Conservation (phyloP, 2,113 vertebrate species). For the Bujurquina vittata region DNA sequence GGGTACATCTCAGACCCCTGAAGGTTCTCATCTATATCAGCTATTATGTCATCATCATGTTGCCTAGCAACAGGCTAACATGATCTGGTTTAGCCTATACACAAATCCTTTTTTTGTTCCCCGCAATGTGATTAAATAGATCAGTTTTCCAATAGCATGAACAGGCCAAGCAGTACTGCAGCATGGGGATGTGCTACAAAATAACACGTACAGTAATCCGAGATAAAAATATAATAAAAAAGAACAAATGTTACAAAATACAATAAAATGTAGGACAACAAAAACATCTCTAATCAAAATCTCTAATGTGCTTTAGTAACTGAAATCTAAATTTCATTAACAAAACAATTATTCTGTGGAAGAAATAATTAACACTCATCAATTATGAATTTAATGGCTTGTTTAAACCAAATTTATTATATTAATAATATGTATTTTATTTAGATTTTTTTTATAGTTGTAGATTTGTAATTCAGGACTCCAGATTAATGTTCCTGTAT, state of each 20-base stretch:
- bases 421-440: too few relatives aligned
- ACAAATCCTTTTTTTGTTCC: not conserved
- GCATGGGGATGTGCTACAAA: not conserved
- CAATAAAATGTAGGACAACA: not conserved
- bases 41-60: too few relatives aligned
- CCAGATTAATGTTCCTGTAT: not conserved
- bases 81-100: not conserved
- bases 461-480: too few relatives aligned
- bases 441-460: too few relatives aligned
- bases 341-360: too few relatives aligned
- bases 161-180: not conserved
- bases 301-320: not conserved
- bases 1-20: not conserved
- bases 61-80: not conserved
- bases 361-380: too few relatives aligned
- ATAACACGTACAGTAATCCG: not conserved
- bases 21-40: not conserved
- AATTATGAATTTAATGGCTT: too few relatives aligned
- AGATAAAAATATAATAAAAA: not conserved
- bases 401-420: too few relatives aligned
- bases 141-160: rapidly evolving
- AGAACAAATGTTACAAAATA: rapidly evolving
- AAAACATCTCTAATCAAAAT: not conserved
- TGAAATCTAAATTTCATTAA: too few relatives aligned
- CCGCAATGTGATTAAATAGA: not conserved